phyloP scores from a whole-genome alignment of 1,140 invertebrate genomes.

The Drosophila funebris region DNA sequence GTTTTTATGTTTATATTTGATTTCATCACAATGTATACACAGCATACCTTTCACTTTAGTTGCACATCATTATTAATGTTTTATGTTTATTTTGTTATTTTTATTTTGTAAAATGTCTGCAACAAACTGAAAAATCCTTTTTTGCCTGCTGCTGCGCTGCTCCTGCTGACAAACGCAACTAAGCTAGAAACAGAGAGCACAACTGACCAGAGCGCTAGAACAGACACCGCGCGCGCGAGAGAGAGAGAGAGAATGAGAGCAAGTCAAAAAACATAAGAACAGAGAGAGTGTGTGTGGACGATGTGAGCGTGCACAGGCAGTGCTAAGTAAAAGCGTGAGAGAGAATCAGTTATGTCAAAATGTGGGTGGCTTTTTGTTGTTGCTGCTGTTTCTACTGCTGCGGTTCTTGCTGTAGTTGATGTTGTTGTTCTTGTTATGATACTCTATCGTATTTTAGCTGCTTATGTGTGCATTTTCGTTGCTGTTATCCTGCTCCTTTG shows the following conservation, averaged over 20 bases:
- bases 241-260: constrained; percentile 15
- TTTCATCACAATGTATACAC: too few species aligned
- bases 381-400: constrained; percentile 32
- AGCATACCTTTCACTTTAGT: constrained; percentile 21
- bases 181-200: constrained; percentile 45
- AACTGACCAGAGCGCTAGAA: constrained; percentile 34
- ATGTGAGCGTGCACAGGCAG: neutral
- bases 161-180: constrained; percentile 49
- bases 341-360: constrained; percentile 33
- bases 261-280: neutral
- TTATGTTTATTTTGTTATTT: neutral
- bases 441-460: constrained; percentile 9
- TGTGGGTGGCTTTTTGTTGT: constrained; percentile 60
- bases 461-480: constrained; percentile 47
- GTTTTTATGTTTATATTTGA: neutral
- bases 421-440: constrained; percentile 63
- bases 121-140: constrained; percentile 50
- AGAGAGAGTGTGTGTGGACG: neutral
- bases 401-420: constrained; percentile 32
- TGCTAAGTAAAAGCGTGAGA: neutral
- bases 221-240: constrained; percentile 15
- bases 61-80: constrained; percentile 21
- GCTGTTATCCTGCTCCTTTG: constrained; percentile 61
- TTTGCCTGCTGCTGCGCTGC: constrained; percentile 44
- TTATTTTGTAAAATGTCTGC: constrained; percentile 37